Percentiles rank a stretch among this genome's conserved stretches.
Conservation (phyloP, 2,888 invertebrate species). For the Drosophila greeni region DNA sequence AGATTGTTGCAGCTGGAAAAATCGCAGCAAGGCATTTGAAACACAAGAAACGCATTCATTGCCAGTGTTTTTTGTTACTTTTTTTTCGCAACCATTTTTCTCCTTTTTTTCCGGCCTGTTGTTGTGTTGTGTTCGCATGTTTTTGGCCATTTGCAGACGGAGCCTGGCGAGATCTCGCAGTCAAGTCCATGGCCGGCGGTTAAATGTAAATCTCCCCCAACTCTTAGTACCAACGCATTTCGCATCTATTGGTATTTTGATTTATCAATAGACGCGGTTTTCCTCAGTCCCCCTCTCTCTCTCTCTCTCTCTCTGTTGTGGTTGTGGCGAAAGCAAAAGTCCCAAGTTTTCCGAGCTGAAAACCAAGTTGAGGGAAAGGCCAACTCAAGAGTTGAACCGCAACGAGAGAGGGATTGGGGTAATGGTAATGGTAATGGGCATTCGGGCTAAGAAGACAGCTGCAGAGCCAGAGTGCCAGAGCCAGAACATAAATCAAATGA, state of each 20-base stretch:
- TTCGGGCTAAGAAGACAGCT: conserved; percentile 40
- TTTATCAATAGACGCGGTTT: conserved; percentile 65
- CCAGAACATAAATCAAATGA: conserved; percentile 73
- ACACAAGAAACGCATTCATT: conserved; percentile 72
- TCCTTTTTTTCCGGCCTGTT: conserved; percentile 39
- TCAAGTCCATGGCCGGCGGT: conserved; percentile 53
- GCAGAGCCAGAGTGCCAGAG: conserved; percentile 33
- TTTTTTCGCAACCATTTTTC: conserved; percentile 21
- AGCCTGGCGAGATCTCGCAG: conserved; percentile 15
- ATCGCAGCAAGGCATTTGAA: conserved; percentile 63
- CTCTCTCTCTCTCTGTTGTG: conserved; percentile 27
- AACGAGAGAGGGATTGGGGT: conserved; percentile 7
- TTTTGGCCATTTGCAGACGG: conserved; percentile 63
- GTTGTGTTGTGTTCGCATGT: conserved; percentile 55
- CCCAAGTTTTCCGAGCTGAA: conserved; percentile 6
- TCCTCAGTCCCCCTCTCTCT: background rate
- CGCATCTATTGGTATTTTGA: conserved; percentile 69
- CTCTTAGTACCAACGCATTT: conserved; percentile 31
- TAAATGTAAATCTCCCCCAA: conserved; percentile 67
- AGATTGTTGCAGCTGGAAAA: conserved; percentile 44
- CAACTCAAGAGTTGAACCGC: conserved; percentile 32
- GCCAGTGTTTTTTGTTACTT: conserved; percentile 5
- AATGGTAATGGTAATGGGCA: conserved; percentile 27
- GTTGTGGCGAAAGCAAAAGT: conserved; percentile 70
- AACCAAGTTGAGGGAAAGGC: conserved; percentile 56